phyloP scores from a whole-genome alignment of 2,797 vertebrate species.

The Fundulus diaphanus region DNA sequence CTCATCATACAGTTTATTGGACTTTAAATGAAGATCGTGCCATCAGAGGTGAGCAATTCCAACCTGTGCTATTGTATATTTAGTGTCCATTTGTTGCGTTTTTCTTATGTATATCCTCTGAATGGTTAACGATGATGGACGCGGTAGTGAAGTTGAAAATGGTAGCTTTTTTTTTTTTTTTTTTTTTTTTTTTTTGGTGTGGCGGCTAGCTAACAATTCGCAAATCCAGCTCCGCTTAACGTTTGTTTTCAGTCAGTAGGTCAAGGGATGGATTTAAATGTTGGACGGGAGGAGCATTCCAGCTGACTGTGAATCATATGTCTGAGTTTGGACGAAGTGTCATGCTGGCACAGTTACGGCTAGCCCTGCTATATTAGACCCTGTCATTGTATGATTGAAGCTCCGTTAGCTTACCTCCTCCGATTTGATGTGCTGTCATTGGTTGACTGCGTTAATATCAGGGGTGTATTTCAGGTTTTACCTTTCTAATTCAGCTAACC shows the following conservation, averaged over 20 bases:
- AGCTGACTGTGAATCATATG: conserved; percentile 25
- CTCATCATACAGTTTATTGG: conserved; percentile 85
- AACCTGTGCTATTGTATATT: background rate
- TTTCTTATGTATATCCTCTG: conserved; percentile 27
- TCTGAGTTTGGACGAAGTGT: conserved; percentile 55
- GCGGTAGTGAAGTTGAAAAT: conserved; percentile 63
- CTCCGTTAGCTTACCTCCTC: conserved; percentile 27
- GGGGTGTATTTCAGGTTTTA: conserved; percentile 12
- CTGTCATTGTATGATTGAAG: conserved; percentile 67
- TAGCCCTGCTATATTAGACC: conserved; percentile 66
- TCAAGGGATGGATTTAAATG: conserved; percentile 49
- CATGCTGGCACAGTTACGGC: conserved; percentile 62
- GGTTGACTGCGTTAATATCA: background rate
- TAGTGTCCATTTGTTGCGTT: background rate
- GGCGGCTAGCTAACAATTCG: conserved; percentile 72
- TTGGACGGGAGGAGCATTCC: conserved; percentile 14
- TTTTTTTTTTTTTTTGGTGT: too few species aligned
- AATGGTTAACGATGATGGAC: conserved; percentile 72
- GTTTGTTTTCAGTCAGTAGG: conserved; percentile 68
- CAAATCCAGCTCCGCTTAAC: conserved; percentile 40
- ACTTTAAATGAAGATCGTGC: conserved; percentile 89
- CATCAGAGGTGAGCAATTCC: conserved; percentile 81
- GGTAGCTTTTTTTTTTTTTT: too few species aligned
- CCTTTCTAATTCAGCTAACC: conserved; percentile 63
- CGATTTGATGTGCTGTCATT: conserved; percentile 13